phyloP scores from a whole-genome alignment of 2,888 invertebrate species.

The Caenorhabditis sp. region DNA sequence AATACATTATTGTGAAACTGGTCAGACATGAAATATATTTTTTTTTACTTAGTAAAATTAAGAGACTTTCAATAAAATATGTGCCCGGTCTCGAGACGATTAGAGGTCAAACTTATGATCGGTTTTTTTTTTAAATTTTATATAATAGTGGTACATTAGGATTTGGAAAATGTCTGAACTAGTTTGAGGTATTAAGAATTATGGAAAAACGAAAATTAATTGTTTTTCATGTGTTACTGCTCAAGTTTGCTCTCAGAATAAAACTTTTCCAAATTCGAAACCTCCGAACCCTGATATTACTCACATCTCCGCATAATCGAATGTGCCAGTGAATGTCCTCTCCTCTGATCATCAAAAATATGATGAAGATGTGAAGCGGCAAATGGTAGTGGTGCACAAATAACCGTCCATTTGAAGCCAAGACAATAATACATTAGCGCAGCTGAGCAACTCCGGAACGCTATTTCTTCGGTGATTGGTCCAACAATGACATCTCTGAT shows the following conservation, averaged over 20 bases:
- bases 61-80: neutral
- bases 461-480: constrained; percentile 67
- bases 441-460: constrained; percentile 66
- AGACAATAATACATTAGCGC: constrained; percentile 48
- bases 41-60: constrained; percentile 1
- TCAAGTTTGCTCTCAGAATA: neutral
- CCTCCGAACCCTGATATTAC: no score
- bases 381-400: constrained; percentile 61
- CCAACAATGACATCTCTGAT: constrained; percentile 58
- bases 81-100: no score
- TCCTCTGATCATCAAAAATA: constrained; percentile 58
- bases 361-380: constrained; percentile 67
- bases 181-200: no score
- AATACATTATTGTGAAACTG: no score
- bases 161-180: constrained; percentile 1
- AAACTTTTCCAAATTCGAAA: no score
- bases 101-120: no score
- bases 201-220: no score
- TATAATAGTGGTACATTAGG: no score
- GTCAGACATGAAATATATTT: neutral
- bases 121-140: no score
- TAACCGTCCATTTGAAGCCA: constrained; percentile 25
- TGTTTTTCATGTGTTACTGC: no score
- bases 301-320: constrained; percentile 52
- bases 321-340: constrained; percentile 47